Evolutionary conservation across 2,888 invertebrate genomes (phyloP), one percentile per base, ranked within the genome.

Genomic region (Pachliopta kotzebuea): DNA sequence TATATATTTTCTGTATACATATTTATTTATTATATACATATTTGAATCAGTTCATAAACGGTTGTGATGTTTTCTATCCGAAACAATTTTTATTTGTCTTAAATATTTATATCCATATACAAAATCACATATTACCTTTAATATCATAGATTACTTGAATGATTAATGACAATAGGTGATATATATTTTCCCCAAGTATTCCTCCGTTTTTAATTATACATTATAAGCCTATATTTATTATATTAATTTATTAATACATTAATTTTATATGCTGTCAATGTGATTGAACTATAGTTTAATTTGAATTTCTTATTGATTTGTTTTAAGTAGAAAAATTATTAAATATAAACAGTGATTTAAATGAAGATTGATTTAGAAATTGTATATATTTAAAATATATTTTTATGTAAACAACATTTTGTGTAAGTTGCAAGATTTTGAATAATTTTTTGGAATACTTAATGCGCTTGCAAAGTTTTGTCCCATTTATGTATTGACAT

Each of bases 51-150:
- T 57, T 64, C 52, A 49, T 65, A 57, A 53, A 53, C 54, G 65
- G 65, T 65, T 61, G 60, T 65, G 65, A 65, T 56, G 57, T 57
- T 42, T 65, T 60, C 60, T 37, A 42, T 37, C 14, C 50, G 20
- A 31, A 49, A 55, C 29, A 31, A n/a, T n/a, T n/a, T n/a, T 45
- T 45, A 6, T 45, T 45, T n/a, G n/a, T n/a, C 45, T n/a, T 45
- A 45, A 45, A n/a, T 45, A 45, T 45, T 45, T 45, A 45, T 45
- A 45, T 45, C 18, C n/a, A n/a, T 45, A 45, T 45, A 45, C n/a
- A n/a, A 45, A 45, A 45, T n/a, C 7, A 45, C n/a, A n/a, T 45
- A 18, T 14, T 18, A 45, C n/a, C 45, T 45, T 45, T 45, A 42
- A 42, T 18, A 18, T 45, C 45, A n/a, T 45, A 45, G n/a, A 6